Evolutionary conservation across 2,888 invertebrate genomes (phyloP).

Genomic region (Sphaeridia pumilis): DNA sequence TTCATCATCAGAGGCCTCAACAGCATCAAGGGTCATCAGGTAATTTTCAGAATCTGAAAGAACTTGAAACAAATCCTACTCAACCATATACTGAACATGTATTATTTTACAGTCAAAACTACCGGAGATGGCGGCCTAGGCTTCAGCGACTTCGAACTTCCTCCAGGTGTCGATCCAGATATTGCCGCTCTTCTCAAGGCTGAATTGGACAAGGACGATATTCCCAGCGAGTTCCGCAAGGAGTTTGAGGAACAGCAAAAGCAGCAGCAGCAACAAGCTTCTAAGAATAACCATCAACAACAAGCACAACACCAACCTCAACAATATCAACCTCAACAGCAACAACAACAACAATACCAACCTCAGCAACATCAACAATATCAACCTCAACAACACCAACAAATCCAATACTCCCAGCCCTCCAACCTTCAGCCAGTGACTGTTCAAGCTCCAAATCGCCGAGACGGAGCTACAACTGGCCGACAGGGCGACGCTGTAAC

Average conservation of each 20-base stretch:
- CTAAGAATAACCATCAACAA: slow-evolving; percentile 8
- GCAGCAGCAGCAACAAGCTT: slow-evolving; percentile 5
- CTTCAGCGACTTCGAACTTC: slow-evolving; percentile 24
- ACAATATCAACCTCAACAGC: neutral
- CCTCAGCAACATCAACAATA: neutral
- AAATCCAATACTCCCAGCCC: neutral
- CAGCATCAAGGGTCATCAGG: too few relatives aligned
- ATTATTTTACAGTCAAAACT: slow-evolving; percentile 11
- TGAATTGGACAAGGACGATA: slow-evolving; percentile 30
- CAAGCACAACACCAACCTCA: neutral
- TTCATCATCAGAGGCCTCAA: neutral
- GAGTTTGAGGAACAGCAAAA: slow-evolving; percentile 25
- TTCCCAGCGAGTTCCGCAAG: slow-evolving; percentile 27
- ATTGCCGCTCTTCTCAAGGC: slow-evolving; percentile 27
- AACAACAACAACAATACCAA: neutral
- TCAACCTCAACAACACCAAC: neutral
- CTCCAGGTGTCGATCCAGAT: slow-evolving; percentile 25
- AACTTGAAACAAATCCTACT: too few relatives aligned
- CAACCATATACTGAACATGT: neutral
- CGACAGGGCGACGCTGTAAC: neutral
- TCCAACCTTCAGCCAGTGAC: too few relatives aligned
- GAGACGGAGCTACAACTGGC: neutral
- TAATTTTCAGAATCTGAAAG: too few relatives aligned
- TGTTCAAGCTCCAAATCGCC: neutral
- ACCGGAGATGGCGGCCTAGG: slow-evolving; percentile 18